phyloP scores from a whole-genome alignment of 2,113 vertebrate genomes.

The Varanus komodoensis region DNA sequence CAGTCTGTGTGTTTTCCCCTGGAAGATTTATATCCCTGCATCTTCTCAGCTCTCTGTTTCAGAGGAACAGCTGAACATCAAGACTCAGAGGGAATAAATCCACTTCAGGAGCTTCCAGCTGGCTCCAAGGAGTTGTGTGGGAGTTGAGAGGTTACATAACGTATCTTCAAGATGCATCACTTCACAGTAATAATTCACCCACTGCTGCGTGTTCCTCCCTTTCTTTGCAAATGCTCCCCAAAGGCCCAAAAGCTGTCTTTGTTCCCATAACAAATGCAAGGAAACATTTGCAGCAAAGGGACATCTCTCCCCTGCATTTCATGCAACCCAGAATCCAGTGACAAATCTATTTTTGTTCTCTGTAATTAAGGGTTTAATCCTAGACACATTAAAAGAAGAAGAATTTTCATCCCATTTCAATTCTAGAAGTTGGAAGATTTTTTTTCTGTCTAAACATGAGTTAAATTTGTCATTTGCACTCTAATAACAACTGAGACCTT shows the following conservation, averaged over 20 bases:
- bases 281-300: background rate
- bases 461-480: background rate
- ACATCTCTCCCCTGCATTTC: background rate
- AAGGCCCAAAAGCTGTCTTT: background rate
- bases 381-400: too few relatives aligned
- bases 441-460: too few relatives aligned
- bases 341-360: too few relatives aligned
- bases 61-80: background rate
- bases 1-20: background rate
- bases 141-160: background rate
- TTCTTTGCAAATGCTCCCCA: background rate
- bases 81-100: background rate
- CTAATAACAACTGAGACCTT: background rate
- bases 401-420: too few relatives aligned
- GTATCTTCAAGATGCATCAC: slow-evolving; percentile 6
- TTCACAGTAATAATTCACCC: slow-evolving; percentile 1
- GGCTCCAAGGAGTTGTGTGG: background rate
- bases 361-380: too few relatives aligned
- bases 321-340: background rate
- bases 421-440: too few relatives aligned
- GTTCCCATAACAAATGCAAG: background rate
- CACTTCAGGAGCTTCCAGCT: background rate
- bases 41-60: background rate
- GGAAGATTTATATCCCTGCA: background rate
- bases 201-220: background rate